A percentile compares a stretch with the other conserved stretches of the same genome.
These are phyloP conservation scores for Anthonomus grandis DNA, from an alignment of 1,140 invertebrate species.

Conservation along the genomic window DNA sequence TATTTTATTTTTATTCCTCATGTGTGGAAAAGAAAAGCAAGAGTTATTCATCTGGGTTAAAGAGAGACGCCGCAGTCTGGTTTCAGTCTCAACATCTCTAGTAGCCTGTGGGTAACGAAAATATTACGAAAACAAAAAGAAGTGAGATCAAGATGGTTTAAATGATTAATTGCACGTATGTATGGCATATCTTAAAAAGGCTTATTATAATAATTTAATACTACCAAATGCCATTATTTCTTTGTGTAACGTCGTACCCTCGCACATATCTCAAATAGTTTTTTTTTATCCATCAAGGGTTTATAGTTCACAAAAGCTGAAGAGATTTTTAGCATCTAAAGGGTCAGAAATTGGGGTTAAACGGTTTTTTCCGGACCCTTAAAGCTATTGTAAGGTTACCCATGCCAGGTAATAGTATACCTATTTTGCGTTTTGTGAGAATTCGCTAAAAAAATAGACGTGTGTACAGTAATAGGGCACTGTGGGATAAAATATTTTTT, in stretches of 20 bases:
- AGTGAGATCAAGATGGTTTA: slow-evolving; percentile 6
- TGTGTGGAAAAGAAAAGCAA: background rate
- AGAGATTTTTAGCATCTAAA: slow-evolving; percentile 20
- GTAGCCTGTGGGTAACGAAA: slow-evolving; percentile 27
- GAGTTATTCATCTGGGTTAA: background rate
- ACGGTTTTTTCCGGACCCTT: slow-evolving; percentile 23
- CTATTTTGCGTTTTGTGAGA: slow-evolving; percentile 24
- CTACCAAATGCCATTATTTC: too few species aligned
- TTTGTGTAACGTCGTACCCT: too few species aligned
- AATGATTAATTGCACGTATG: too few species aligned
- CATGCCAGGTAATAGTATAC: slow-evolving; percentile 15
- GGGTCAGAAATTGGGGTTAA: slow-evolving; percentile 29
- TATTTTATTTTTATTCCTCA: slow-evolving; percentile 13
- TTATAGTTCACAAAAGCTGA: slow-evolving; percentile 13
- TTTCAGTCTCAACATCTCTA: background rate
- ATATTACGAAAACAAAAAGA: slow-evolving; percentile 24
- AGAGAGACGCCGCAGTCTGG: background rate
- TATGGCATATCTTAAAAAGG: too few species aligned
- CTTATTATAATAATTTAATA: too few species aligned
- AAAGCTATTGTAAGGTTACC: slow-evolving; percentile 12
- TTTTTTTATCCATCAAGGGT: slow-evolving; percentile 1
- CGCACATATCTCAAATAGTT: background rate
- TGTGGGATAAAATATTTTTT: too few species aligned
- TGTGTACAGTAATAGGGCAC: too few species aligned
- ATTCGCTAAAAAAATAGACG: slow-evolving; percentile 4